phyloP scores from a whole-genome alignment of 1,140 invertebrate genomes.

The Cotesia chilonis region DNA sequence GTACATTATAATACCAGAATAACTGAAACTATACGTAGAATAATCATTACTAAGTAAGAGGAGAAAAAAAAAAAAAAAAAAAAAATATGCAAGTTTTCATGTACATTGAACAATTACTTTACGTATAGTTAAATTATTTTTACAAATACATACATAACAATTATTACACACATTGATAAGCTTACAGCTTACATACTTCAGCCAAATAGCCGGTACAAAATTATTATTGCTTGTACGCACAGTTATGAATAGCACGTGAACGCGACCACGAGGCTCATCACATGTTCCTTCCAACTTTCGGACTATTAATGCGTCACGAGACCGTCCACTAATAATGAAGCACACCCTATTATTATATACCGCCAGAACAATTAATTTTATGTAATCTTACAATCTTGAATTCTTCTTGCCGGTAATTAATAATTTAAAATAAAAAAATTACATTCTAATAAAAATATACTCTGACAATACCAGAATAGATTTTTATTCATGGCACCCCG shows the following conservation, averaged over 20 bases:
- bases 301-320: slow-evolving; percentile 26
- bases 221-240: slow-evolving; percentile 36
- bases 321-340: slow-evolving; percentile 12
- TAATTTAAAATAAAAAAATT: no score
- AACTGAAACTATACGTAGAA: not conserved
- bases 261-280: slow-evolving; percentile 28
- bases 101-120: not conserved
- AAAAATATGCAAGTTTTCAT: slow-evolving; percentile 4
- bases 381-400: not conserved
- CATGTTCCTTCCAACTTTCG: slow-evolving; percentile 23
- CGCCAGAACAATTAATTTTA: not conserved
- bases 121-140: not conserved
- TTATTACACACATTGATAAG: slow-evolving; percentile 1
- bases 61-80: no score
- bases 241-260: slow-evolving; percentile 38
- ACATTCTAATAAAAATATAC: no score
- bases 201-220: slow-evolving; percentile 22
- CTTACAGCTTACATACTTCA: not conserved
- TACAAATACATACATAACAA: not conserved
- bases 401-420: no score
- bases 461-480: not conserved
- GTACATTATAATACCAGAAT: not conserved
- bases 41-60: not conserved
- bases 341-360: slow-evolving; percentile 25
- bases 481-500: not conserved